These are phyloP conservation scores for Aurelia coerulea DNA, from an alignment of 30 jellyfish, hydroid and myxozoan species.

Conservation along the genomic window DNA sequence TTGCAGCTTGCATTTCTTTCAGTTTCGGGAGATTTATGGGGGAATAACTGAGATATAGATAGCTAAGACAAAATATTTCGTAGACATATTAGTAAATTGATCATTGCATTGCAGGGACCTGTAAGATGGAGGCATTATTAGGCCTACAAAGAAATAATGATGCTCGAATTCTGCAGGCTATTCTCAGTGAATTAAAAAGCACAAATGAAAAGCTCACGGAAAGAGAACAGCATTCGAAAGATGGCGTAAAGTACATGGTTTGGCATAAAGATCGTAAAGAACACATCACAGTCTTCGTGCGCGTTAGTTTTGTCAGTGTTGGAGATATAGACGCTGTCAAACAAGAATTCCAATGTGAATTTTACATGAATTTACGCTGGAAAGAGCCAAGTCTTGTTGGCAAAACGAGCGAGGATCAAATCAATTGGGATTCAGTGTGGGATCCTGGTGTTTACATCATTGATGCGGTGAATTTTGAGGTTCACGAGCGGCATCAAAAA, in stretches of 20 bases:
- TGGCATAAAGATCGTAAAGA: constrained; percentile 26
- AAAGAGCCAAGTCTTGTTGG: constrained; percentile 12
- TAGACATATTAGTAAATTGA: too few relatives aligned
- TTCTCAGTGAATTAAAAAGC: too few relatives aligned
- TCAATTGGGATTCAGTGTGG: constrained; percentile 47
- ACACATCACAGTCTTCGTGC: constrained; percentile 30
- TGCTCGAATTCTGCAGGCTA: too few relatives aligned
- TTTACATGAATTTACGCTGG: constrained; percentile 60
- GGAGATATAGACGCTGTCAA: constrained; percentile 66
- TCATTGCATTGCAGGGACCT: too few relatives aligned
- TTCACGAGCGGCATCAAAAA: constrained; percentile 26
- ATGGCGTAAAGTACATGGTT: constrained; percentile 28
- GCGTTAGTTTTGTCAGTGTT: constrained; percentile 34
- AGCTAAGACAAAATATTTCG: too few relatives aligned
- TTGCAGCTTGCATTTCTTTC: too few relatives aligned
- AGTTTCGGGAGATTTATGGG: too few relatives aligned
- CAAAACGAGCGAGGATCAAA: constrained; percentile 1
- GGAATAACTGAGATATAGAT: too few relatives aligned
- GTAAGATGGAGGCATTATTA: too few relatives aligned
- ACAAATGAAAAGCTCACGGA: too few relatives aligned
- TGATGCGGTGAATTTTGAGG: constrained; percentile 28
- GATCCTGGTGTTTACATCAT: constrained; percentile 56
- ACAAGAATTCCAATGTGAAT: constrained; percentile 51
- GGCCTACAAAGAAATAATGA: too few relatives aligned
- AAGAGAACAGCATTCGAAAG: constrained; percentile 4